Conservation (phyloP, 2,888 invertebrate genomes). For the Hemicrepidius hirtus region DNA sequence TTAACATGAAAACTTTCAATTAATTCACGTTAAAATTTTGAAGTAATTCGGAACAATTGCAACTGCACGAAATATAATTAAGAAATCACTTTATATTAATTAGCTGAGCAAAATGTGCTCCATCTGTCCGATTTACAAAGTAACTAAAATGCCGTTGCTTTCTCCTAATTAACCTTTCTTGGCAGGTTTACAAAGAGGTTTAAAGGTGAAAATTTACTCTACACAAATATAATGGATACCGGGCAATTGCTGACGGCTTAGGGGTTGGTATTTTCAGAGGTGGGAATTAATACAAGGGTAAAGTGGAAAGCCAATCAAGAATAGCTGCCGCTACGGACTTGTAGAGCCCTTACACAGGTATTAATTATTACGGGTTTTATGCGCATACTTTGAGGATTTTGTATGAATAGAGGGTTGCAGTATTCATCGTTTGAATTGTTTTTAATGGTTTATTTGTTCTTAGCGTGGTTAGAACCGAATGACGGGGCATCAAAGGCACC, state of each 20-base stretch:
- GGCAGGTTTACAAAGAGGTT: conserved; percentile 32
- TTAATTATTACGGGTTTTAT: conserved; percentile 43
- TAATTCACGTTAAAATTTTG: conserved; percentile 11
- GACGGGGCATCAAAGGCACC: conserved; percentile 31
- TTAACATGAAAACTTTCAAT: conserved; percentile 12
- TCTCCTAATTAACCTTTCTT: conserved; percentile 40
- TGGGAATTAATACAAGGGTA: conserved; percentile 48
- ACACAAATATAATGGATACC: conserved; percentile 36
- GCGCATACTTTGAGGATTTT: conserved; percentile 36
- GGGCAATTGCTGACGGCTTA: conserved; percentile 26
- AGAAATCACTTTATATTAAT: conserved; percentile 11
- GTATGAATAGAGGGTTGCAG: conserved; percentile 32
- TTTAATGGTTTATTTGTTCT: conserved; percentile 40
- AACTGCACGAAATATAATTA: conserved; percentile 19
- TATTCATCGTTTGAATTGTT: conserved; percentile 42
- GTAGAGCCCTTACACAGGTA: conserved; percentile 40
- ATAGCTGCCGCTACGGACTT: conserved; percentile 38
- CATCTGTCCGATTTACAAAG: background rate
- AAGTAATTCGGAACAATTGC: conserved; percentile 13
- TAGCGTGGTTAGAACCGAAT: conserved; percentile 9
- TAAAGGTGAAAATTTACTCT: conserved; percentile 41
- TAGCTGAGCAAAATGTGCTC: background rate
- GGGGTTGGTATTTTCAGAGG: conserved; percentile 47
- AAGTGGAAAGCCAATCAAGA: conserved; percentile 49
- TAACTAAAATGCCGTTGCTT: conserved; percentile 5